These are phyloP conservation scores for Oryzias javanicus DNA, from an alignment of 2,113 vertebrate species.

Conservation along the genomic window DNA sequence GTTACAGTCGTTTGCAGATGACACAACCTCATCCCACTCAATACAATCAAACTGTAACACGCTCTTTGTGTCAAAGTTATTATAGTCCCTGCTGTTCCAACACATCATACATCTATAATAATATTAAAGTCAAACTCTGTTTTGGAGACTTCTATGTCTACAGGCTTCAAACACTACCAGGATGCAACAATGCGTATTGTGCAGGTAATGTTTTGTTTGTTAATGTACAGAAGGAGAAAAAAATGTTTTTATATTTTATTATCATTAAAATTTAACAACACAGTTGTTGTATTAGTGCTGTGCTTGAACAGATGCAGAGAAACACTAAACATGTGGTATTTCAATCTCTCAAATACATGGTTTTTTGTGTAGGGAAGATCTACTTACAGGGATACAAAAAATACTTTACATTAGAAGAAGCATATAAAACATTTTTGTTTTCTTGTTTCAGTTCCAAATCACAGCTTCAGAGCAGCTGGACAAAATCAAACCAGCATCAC, in stretches of 20 bases:
- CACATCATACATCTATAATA: fast-evolving
- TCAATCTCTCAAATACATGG: too few relatives aligned
- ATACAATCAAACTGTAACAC: constrained; percentile 20
- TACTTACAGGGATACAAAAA: too few relatives aligned
- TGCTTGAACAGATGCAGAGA: too few relatives aligned
- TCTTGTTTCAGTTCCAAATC: neutral
- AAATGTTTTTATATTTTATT: too few relatives aligned
- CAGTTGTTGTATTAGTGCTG: too few relatives aligned
- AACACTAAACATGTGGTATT: too few relatives aligned
- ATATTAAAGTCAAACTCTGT: constrained; percentile 61
- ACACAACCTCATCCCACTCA: constrained; percentile 38
- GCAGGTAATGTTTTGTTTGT: constrained; percentile 33
- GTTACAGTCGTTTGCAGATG: constrained; percentile 39
- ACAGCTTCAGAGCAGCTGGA: neutral
- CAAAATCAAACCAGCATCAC: constrained; percentile 29
- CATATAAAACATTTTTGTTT: neutral
- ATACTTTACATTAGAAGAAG: too few relatives aligned
- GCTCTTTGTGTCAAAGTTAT: constrained; percentile 18
- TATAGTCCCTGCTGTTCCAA: fast-evolving
- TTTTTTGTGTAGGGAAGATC: too few relatives aligned
- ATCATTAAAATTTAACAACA: too few relatives aligned
- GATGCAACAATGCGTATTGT: constrained; percentile 29
- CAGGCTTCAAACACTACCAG: constrained; percentile 14
- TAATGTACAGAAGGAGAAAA: too few relatives aligned
- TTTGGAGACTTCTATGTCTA: constrained; percentile 53